Conservation (phyloP, 2,797 vertebrate species). For the Clarias laeviceps region DNA sequence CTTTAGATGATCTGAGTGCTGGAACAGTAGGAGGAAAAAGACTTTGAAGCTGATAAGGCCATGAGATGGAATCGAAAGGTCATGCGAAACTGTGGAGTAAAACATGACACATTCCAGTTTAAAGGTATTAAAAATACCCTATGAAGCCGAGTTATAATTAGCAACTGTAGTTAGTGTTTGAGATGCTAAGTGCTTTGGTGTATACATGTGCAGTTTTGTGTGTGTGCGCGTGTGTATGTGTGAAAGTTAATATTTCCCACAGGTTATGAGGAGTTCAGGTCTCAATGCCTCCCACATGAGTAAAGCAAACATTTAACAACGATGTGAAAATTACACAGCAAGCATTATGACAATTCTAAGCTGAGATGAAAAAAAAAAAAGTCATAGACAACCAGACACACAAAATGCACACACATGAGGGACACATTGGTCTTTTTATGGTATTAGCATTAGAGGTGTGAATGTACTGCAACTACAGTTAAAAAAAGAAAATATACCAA, state of each 20-base stretch:
- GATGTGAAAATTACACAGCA: background rate
- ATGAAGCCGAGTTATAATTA: background rate
- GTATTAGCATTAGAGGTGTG: background rate
- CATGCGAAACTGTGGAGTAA: background rate
- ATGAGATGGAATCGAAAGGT: conserved; percentile 11
- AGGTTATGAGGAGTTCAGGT: background rate
- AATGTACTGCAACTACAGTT: background rate
- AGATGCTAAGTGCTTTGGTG: no score
- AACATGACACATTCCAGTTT: background rate
- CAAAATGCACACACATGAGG: background rate
- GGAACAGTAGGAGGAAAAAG: conserved; percentile 6
- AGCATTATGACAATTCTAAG: background rate
- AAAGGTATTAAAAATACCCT: background rate
- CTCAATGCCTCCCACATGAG: background rate
- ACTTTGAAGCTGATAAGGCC: conserved; percentile 35
- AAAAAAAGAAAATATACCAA: background rate
- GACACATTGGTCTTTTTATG: background rate
- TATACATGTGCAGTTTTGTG: background rate
- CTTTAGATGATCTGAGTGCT: conserved; percentile 8
- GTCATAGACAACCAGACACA: background rate
- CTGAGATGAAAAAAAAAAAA: background rate
- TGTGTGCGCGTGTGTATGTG: background rate
- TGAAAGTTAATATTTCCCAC: background rate
- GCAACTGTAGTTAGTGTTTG: no score
- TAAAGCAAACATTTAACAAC: background rate